Evolutionary conservation across 2,797 vertebrate genomes (phyloP).

Genomic region (Loriculus beryllinus): DNA sequence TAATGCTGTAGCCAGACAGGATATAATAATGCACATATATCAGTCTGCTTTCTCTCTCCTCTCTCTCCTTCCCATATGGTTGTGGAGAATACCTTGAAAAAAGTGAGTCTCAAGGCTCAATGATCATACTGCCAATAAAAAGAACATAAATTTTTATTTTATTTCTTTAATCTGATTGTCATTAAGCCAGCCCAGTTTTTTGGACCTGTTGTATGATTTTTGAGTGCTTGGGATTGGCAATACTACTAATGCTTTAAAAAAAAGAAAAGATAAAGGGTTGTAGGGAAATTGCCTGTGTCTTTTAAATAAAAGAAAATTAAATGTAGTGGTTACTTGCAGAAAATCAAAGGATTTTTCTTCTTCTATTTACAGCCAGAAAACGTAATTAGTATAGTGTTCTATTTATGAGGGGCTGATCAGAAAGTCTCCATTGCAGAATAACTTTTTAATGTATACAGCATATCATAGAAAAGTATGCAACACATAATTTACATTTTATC

Average conservation of each 20-base stretch:
- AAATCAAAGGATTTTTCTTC: not conserved
- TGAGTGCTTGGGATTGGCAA: constrained; percentile 32
- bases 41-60: not conserved
- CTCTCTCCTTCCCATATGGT: not conserved
- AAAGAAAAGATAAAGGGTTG: not conserved
- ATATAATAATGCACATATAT: not conserved
- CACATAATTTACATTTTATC: constrained; percentile 25
- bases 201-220: not conserved
- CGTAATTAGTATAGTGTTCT: not conserved
- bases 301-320: constrained; percentile 16
- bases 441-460: not conserved
- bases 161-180: constrained; percentile 65
- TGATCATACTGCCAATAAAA: constrained; percentile 39
- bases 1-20: not conserved
- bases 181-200: constrained; percentile 27
- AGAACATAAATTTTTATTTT: constrained; percentile 58
- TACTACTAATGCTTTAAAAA: not conserved
- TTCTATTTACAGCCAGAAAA: not conserved
- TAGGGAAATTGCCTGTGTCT: not conserved
- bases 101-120: not conserved
- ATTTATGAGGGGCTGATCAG: not conserved
- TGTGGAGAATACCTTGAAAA: constrained; percentile 31
- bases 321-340: not conserved
- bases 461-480: not conserved
- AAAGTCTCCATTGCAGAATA: not conserved